These are phyloP conservation scores for Pelecanus crispus DNA, from an alignment of 2,113 vertebrate genomes.

Conservation along the genomic window DNA sequence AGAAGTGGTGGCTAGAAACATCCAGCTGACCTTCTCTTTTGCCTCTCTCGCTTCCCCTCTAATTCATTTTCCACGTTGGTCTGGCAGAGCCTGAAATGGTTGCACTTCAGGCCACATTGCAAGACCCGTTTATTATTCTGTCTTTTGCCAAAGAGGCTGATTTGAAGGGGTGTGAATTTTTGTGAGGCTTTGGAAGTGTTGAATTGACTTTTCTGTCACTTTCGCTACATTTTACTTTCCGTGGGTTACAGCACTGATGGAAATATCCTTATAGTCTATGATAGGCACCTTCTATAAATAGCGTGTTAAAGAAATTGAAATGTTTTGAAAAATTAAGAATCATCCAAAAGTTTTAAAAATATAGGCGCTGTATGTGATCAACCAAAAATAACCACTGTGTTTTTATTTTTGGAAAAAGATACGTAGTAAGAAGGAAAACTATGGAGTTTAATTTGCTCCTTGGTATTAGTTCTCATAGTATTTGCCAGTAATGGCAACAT, in stretches of 20 bases:
- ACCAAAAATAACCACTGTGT: not conserved
- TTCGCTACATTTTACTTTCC: not conserved
- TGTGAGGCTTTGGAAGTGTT: conserved; percentile 16
- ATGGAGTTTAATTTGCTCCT: conserved; percentile 43
- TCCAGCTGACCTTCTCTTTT: not conserved
- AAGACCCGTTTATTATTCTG: conserved; percentile 2
- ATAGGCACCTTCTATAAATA: conserved; percentile 16
- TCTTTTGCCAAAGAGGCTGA: conserved; percentile 3
- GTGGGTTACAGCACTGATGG: not conserved
- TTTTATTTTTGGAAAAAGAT: conserved; percentile 14
- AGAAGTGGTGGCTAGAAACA: not conserved
- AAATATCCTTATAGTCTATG: conserved; percentile 23
- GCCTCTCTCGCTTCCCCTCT: not conserved
- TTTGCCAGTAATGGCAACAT: conserved; percentile 55
- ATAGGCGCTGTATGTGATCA: not conserved
- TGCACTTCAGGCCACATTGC: not conserved
- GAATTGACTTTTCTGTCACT: conserved; percentile 56
- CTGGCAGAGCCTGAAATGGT: not conserved
- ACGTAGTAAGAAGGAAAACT: not conserved
- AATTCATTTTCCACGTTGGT: not conserved
- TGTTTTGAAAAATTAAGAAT: not conserved
- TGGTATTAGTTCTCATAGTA: conserved; percentile 48
- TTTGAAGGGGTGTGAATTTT: conserved; percentile 37
- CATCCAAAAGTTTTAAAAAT: not conserved
- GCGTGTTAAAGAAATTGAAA: not conserved